Evolutionary conservation across 37 sponge, comb jelly and placozoan genomes (phyloP), one percentile per base, ranked within the genome.

Genomic region (Ephydatia muelleri): DNA sequence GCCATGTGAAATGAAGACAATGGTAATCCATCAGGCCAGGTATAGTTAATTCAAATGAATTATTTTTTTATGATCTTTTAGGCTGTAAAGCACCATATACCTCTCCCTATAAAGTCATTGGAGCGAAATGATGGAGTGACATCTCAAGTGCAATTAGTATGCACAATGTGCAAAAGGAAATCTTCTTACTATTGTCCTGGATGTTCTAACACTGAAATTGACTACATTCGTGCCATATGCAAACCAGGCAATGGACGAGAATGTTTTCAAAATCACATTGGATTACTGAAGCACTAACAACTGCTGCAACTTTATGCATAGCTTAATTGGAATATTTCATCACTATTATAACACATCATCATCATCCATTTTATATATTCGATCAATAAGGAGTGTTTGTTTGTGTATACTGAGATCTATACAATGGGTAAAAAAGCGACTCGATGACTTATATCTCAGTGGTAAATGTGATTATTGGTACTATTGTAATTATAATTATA

Each of bases 91-190:
- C 57, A 57, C 57, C 19, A 57, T 57, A 57, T 11, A 57, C 57
- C 57, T 57, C 57, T 57, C 57, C 57, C 57, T 57, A 16, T 57
- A 57, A 57, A 57, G 57, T 57, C 57, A 57, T 57, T 57, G 57
- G 57, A 57, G 57, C 57, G 57, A 57, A 19, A 57, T 57, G 16
- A 14, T 57, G 57, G 57, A 57, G 57, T 57, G 19, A 57, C 57
- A 57, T 57, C 57, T 57, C 57, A 57, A 57, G 57, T 57, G 57
- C 57, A 57, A 57, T 57, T 57, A 57, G 57, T 57, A 57, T 57
- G 57, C 57, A 57, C 57, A 57, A 57, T 57, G 57, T 14, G 57
- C 57, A 57, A 57, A 57, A 57, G 19, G 57, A 57, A 57, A 57
- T 57, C 57, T 57, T 43, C 43, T 43, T 57, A 57, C 19, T 57